phyloP scores from a whole-genome alignment of 2,888 invertebrate species.

The Arctia plantaginis region DNA sequence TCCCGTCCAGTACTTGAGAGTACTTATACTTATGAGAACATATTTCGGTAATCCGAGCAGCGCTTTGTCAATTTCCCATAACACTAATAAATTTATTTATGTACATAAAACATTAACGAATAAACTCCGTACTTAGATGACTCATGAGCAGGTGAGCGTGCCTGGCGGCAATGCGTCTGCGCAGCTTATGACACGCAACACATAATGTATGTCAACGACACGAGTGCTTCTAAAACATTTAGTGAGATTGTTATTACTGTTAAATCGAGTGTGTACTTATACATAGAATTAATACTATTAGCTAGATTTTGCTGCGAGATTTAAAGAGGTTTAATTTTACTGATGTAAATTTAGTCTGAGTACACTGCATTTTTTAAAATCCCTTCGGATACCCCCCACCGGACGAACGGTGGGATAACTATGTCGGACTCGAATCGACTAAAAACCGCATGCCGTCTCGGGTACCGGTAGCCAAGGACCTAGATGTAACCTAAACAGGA shows the following conservation, averaged over 20 bases:
- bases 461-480: too few relatives aligned
- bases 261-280: background rate
- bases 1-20: background rate
- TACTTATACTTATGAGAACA: background rate
- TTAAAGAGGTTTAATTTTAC: background rate
- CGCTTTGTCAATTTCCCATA: background rate
- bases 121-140: conserved; percentile 41
- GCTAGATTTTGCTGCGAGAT: background rate
- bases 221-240: background rate
- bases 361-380: too few relatives aligned
- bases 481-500: too few relatives aligned
- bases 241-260: background rate
- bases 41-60: background rate
- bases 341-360: too few relatives aligned
- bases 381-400: too few relatives aligned
- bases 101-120: conserved; percentile 19
- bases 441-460: too few relatives aligned
- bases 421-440: too few relatives aligned
- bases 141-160: conserved; percentile 59
- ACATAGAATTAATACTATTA: background rate
- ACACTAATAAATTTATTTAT: background rate
- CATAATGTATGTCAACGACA: conserved; percentile 16
- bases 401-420: too few relatives aligned
- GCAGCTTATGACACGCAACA: conserved; percentile 50
- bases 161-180: conserved; percentile 54